Evolutionary conservation across 2,797 vertebrate genomes (phyloP).

Genomic region (Coluber constrictor): DNA sequence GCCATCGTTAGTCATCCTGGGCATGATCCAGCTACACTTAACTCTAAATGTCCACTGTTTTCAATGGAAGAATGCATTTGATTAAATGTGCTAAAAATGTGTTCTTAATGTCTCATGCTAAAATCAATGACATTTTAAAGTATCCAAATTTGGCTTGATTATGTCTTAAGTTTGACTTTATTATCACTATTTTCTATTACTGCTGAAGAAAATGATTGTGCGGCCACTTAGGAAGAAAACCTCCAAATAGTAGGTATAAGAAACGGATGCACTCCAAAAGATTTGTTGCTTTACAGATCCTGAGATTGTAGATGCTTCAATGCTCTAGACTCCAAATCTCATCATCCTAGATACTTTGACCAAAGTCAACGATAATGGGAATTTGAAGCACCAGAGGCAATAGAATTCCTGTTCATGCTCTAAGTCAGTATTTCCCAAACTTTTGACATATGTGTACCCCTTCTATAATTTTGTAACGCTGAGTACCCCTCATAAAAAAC

Average conservation of each 20-base stretch:
- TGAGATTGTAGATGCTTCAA: not conserved
- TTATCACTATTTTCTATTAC: not conserved
- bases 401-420: too few species aligned
- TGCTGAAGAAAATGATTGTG: not conserved
- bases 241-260: not conserved
- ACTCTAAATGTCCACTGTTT: not conserved
- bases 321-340: not conserved
- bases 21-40: not conserved
- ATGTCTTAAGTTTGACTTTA: not conserved
- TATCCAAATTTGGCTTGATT: not conserved
- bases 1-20: not conserved
- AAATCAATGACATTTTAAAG: not conserved
- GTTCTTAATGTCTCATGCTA: not conserved
- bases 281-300: not conserved
- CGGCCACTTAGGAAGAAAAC: not conserved
- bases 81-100: conserved; percentile 13
- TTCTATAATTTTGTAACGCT: too few species aligned
- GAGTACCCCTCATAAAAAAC: too few species aligned
- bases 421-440: too few species aligned
- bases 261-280: not conserved
- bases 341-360: not conserved
- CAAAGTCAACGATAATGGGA: not conserved
- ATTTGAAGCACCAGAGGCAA: not conserved
- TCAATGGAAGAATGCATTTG: not conserved
- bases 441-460: too few species aligned